Conservation (phyloP, 2,888 invertebrate genomes). For the Electrophaes corylata region DNA sequence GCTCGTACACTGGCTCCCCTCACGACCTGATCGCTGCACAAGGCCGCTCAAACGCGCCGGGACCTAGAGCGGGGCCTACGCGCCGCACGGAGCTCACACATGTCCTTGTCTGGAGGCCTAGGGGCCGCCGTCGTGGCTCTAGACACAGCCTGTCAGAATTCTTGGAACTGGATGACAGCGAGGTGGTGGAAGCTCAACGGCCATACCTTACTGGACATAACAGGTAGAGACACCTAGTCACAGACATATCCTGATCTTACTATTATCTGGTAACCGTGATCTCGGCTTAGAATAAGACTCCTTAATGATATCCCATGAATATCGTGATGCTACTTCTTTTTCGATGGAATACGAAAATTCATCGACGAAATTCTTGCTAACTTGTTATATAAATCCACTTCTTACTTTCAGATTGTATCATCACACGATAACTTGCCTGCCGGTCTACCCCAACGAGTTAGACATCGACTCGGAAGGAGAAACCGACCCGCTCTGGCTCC, state of each 20-base stretch:
- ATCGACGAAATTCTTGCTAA: too few species aligned
- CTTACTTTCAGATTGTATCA: slow-evolving; percentile 90
- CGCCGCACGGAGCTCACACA: slow-evolving; percentile 91
- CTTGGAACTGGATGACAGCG: slow-evolving; percentile 93
- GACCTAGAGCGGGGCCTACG: slow-evolving; percentile 90
- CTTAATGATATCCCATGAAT: too few species aligned
- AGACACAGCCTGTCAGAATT: slow-evolving; percentile 94
- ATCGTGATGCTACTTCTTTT: too few species aligned
- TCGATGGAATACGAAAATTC: too few species aligned
- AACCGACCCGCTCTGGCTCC: slow-evolving; percentile 97
- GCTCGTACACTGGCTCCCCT: slow-evolving; percentile 97
- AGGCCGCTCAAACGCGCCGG: slow-evolving; percentile 88
- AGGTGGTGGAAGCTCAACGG: slow-evolving; percentile 89
- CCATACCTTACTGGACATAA: slow-evolving; percentile 96
- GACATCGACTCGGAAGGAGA: slow-evolving; percentile 97
- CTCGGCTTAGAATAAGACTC: too few species aligned
- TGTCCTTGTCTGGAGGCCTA: slow-evolving; percentile 90
- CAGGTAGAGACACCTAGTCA: slow-evolving; percentile 75
- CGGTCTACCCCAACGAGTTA: slow-evolving; percentile 97
- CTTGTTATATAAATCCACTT: neutral
- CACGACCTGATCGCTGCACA: slow-evolving; percentile 93
- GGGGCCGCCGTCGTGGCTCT: slow-evolving; percentile 77
- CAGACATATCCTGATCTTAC: neutral
- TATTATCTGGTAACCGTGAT: neutral
- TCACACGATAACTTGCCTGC: slow-evolving; percentile 96